Evolutionary conservation across 2,888 invertebrate species (phyloP).

Genomic region (Anticlea derivata): DNA sequence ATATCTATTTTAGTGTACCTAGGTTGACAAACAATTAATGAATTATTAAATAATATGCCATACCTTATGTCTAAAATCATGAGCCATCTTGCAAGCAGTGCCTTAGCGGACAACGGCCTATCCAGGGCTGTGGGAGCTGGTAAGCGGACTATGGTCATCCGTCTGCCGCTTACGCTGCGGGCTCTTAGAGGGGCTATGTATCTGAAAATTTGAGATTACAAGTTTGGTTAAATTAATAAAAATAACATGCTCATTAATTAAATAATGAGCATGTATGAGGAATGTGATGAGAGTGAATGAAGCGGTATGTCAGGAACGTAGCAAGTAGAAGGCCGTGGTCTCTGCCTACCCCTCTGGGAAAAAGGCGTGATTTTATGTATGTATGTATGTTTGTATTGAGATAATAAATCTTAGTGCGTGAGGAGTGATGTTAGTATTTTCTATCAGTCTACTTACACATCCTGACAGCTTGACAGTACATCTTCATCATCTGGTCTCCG

Average conservation of each 20-base stretch:
- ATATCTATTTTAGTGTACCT: too few relatives aligned
- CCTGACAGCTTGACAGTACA: slow-evolving; percentile 75
- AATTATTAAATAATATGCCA: not conserved
- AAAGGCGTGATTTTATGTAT: too few relatives aligned
- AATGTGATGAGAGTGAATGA: too few relatives aligned
- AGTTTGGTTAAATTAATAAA: not conserved
- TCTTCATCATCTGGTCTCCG: slow-evolving; percentile 75
- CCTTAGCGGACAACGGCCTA: slow-evolving; percentile 63
- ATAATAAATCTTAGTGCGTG: too few relatives aligned
- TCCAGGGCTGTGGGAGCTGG: slow-evolving; percentile 66
- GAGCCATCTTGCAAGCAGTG: slow-evolving; percentile 70
- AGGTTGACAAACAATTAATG: too few relatives aligned
- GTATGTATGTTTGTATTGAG: too few relatives aligned
- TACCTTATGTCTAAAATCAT: slow-evolving; percentile 77
- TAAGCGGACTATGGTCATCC: slow-evolving; percentile 66
- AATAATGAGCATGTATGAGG: too few relatives aligned
- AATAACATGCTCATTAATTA: too few relatives aligned
- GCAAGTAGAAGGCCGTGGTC: too few relatives aligned
- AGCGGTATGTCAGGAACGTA: too few relatives aligned
- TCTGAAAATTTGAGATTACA: slow-evolving; percentile 49
- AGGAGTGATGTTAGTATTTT: too few relatives aligned
- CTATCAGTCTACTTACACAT: slow-evolving; percentile 75
- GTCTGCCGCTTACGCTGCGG: slow-evolving; percentile 59
- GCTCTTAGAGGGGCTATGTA: slow-evolving; percentile 67
- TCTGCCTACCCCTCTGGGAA: too few relatives aligned